Base-by-base conservation (phyloP, 1,140 invertebrate genomes). In the Cryptotermes secundus region DNA sequence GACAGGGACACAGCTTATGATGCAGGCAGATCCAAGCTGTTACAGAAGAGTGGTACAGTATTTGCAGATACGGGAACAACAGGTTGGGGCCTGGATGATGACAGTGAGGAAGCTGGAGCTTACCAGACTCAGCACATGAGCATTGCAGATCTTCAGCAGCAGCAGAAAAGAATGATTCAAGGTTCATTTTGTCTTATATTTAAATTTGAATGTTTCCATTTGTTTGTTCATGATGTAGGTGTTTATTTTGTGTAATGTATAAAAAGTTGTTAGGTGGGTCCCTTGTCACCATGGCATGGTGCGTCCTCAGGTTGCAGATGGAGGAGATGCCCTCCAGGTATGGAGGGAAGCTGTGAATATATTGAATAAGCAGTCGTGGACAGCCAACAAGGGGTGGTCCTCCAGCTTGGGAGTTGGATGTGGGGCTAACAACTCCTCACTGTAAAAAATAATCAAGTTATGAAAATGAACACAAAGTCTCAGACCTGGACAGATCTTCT, bases 1-100 rank as follows among this genome's bases (percentile, higher is more conserved):
- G 88, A 89, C 10, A 89, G 90, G 86, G 87, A 86, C 86, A 24
- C 45, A 1, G 34, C 14, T 1, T 14, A 80, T 42, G 31, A 22
- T 53, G 53, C 45, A 45, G 12, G 34, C 31, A 6, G 79, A 81
- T 81, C 34, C 9, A 22, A 38, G 31, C 34, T 81, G 72, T 72
- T 84, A 26, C 34, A 79, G 49, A 80, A 45, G 84, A 82, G 35
- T 12, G 85, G 81, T 82, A n/a, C 88, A 31, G 89, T 87, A 22
- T 90, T 92, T 86, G 90, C 89, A 10, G 91, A 92, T 85, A 87
- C 87, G 24, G 91, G 90, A 36, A 90, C 89, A 12, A 90, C 89
- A 26, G 90, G 89, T 83, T 91, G 90, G 90, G 89, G 88, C 72
- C 86, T 87, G 10, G 89, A 89, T 34, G 89, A 90, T 34, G 89